Percentiles rank a stretch among this genome's conserved stretches.
Conservation (phyloP, 2,888 invertebrate genomes). For the Acleris literana region DNA sequence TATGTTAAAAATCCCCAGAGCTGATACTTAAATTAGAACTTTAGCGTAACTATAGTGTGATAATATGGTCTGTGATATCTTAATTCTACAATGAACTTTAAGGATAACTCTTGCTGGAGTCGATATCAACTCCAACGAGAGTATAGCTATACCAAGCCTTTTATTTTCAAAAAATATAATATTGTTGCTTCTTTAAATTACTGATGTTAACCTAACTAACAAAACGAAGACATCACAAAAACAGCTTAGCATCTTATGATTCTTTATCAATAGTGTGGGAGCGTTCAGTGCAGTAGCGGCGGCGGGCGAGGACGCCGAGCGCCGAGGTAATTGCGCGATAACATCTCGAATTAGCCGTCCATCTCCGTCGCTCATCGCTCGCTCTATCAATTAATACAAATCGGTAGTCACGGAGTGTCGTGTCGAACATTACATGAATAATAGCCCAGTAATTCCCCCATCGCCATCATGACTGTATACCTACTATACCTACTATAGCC, state of each 20-base stretch:
- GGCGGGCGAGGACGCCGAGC: conserved; percentile 38
- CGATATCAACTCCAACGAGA: too few species aligned
- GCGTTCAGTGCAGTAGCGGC: conserved; percentile 28
- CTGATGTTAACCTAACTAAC: neutral
- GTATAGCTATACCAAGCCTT: too few species aligned
- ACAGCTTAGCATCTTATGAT: conserved; percentile 1
- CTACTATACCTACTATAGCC: conserved; percentile 31
- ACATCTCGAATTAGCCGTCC: conserved; percentile 80
- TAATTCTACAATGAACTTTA: too few species aligned
- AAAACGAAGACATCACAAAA: conserved; percentile 1
- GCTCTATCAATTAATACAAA: conserved; percentile 79
- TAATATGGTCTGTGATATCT: too few species aligned
- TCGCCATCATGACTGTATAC: too few species aligned
- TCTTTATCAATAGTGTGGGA: conserved; percentile 17
- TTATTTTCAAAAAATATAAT: too few species aligned
- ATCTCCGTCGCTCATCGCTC: conserved; percentile 76
- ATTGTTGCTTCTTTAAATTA: too few species aligned
- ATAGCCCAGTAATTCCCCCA: conserved; percentile 64
- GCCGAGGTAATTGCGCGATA: conserved; percentile 73
- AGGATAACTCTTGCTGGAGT: too few species aligned
- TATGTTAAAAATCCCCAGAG: too few species aligned
- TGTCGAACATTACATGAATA: conserved; percentile 72
- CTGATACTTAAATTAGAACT: too few species aligned
- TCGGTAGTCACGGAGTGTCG: conserved; percentile 73
- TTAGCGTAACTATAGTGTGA: too few species aligned